Conservation (phyloP, 1,140 invertebrate genomes). For the Lasioglossum baleicum region DNA sequence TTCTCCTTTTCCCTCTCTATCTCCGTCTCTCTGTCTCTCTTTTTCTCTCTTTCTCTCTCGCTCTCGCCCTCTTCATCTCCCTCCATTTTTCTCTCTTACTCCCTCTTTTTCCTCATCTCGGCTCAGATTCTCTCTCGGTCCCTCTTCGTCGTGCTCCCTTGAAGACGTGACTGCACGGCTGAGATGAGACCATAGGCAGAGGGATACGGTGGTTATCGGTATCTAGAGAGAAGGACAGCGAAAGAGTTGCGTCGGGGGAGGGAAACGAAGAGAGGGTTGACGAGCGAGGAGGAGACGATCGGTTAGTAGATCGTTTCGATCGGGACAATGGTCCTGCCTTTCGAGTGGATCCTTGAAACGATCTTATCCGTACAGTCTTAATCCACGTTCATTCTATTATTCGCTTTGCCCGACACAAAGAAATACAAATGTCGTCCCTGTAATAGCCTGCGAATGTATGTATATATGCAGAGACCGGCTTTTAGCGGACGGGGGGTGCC, state of each 20-base stretch:
- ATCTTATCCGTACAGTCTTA: conserved; percentile 58
- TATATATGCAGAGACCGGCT: conserved; percentile 13
- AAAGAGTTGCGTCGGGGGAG: conserved; percentile 32
- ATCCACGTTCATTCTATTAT: conserved; percentile 65
- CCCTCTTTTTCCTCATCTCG: conserved; percentile 8
- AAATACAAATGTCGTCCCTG: conserved; percentile 56
- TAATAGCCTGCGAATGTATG: conserved; percentile 51
- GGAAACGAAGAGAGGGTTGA: conserved; percentile 52
- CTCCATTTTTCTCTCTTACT: conserved; percentile 26
- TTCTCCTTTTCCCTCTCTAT: background rate
- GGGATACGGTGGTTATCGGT: conserved; percentile 53
- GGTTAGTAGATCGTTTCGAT: conserved; percentile 64
- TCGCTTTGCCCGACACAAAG: conserved; percentile 57
- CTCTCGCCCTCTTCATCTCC: conserved; percentile 6
- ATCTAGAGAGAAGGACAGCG: conserved; percentile 37
- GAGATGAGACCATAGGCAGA: conserved; percentile 58
- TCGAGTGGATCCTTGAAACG: conserved; percentile 50
- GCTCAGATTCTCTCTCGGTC: conserved; percentile 48
- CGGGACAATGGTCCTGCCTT: conserved; percentile 54
- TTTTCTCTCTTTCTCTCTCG: conserved; percentile 30
- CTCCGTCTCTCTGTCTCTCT: background rate
- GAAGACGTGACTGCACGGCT: conserved; percentile 62
- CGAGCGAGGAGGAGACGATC: conserved; percentile 64
- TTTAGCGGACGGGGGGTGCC: background rate
- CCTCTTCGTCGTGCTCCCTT: conserved; percentile 33